phyloP scores from a whole-genome alignment of 2,888 invertebrate genomes.

The Brenthis hecate region DNA sequence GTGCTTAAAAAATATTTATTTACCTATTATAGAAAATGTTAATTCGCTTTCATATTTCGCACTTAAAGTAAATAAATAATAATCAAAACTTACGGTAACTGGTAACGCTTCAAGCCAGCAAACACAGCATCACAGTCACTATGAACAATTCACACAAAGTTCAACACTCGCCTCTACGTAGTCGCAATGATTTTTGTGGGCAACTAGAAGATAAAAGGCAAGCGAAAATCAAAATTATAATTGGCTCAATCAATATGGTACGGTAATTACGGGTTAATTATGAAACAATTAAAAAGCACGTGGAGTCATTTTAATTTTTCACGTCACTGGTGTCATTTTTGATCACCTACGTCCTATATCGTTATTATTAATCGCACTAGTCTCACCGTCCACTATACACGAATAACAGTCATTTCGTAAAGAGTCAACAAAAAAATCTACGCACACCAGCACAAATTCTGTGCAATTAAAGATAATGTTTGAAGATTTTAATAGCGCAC shows the following conservation, averaged over 20 bases:
- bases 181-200: constrained; percentile 22
- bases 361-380: constrained; percentile 46
- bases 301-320: constrained; percentile 61
- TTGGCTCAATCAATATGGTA: constrained; percentile 62
- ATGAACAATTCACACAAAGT: constrained; percentile 55
- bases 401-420: constrained; percentile 77
- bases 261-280: constrained; percentile 66
- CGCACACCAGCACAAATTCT: constrained; percentile 80
- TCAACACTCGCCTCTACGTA: constrained; percentile 52
- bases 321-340: constrained; percentile 78
- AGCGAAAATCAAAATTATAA: constrained; percentile 39
- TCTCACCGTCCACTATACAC: constrained; percentile 71
- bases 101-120: constrained; percentile 52
- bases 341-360: constrained; percentile 44
- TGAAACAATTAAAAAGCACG: constrained; percentile 70
- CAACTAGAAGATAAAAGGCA: constrained; percentile 30
- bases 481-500: constrained; percentile 82
- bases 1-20: too few relatives aligned
- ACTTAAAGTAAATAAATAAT: not conserved
- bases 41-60: not conserved
- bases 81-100: constrained; percentile 63
- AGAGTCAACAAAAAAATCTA: constrained; percentile 73
- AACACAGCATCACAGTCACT: constrained; percentile 76
- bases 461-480: constrained; percentile 83
- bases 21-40: too few relatives aligned